phyloP scores from a whole-genome alignment of 2,113 vertebrate species.

The Galeopterus variegatus region DNA sequence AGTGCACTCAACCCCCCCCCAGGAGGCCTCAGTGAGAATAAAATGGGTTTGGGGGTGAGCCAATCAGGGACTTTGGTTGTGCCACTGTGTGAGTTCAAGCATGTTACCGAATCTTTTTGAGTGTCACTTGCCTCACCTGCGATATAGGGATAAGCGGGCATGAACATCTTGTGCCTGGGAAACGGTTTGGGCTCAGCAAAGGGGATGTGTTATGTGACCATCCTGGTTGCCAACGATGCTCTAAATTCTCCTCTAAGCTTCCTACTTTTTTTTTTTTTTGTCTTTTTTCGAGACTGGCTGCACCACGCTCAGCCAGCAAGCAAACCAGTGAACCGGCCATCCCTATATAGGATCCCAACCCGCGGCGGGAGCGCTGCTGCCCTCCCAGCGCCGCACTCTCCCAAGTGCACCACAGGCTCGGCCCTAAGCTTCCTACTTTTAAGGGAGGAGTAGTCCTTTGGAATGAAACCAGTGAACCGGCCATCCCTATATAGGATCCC shows the following conservation, averaged over 20 bases:
- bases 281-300: too few relatives aligned
- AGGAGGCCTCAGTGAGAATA: not conserved
- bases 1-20: too few relatives aligned
- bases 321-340: too few relatives aligned
- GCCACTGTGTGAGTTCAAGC: not conserved
- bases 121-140: not conserved
- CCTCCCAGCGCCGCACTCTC: too few relatives aligned
- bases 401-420: too few relatives aligned
- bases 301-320: too few relatives aligned
- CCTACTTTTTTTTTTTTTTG: too few relatives aligned
- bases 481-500: too few relatives aligned
- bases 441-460: not conserved
- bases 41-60: not conserved
- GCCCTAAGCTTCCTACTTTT: not conserved
- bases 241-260: not conserved
- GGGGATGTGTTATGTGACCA: fast-evolving
- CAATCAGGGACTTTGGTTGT: too few relatives aligned
- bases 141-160: not conserved
- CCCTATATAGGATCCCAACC: too few relatives aligned
- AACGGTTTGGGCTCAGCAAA: not conserved
- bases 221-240: fast-evolving
- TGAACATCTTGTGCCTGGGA: not conserved
- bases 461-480: too few relatives aligned
- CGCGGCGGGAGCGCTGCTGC: too few relatives aligned
- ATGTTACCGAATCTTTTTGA: not conserved